Percentiles rank a stretch among this genome's conserved stretches.
Conservation (phyloP, 2,797 vertebrate genomes). For the Cossypha caffra region DNA sequence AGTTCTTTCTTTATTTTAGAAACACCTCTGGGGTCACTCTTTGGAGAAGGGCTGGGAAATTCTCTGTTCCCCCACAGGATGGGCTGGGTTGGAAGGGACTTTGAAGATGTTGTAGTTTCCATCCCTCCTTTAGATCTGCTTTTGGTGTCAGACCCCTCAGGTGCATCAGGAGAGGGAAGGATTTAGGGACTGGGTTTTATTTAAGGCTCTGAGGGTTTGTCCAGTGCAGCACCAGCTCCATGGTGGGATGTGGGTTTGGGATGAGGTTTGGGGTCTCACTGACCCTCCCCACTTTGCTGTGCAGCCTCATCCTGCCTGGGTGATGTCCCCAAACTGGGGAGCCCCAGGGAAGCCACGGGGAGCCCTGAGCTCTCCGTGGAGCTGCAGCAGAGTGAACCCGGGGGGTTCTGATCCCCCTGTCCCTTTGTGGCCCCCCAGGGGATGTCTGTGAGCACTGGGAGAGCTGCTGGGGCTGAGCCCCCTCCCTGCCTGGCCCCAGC, state of each 20-base stretch:
- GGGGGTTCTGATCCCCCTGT: neutral
- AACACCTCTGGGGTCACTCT: neutral
- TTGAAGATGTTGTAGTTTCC: no score
- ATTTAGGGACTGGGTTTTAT: neutral
- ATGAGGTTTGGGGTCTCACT: neutral
- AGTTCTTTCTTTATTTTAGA: neutral
- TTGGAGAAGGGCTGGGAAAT: neutral
- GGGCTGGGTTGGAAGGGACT: neutral
- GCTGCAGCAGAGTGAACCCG: neutral
- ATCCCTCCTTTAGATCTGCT: neutral
- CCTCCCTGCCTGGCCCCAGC: neutral
- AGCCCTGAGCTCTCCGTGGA: neutral
- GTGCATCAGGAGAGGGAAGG: neutral
- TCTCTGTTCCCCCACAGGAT: neutral
- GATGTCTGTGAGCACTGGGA: neutral
- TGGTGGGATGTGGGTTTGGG: neutral
- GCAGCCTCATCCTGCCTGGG: neutral
- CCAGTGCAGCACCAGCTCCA: accelerated
- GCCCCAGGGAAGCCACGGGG: accelerated
- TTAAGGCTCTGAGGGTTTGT: neutral
- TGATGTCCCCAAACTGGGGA: neutral
- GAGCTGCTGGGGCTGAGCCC: neutral
- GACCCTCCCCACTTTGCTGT: accelerated
- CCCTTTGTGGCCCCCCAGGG: neutral
- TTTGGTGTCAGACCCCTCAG: accelerated